Evolutionary conservation across 2,888 invertebrate genomes (phyloP).

Genomic region (Drosophila demipolita): DNA sequence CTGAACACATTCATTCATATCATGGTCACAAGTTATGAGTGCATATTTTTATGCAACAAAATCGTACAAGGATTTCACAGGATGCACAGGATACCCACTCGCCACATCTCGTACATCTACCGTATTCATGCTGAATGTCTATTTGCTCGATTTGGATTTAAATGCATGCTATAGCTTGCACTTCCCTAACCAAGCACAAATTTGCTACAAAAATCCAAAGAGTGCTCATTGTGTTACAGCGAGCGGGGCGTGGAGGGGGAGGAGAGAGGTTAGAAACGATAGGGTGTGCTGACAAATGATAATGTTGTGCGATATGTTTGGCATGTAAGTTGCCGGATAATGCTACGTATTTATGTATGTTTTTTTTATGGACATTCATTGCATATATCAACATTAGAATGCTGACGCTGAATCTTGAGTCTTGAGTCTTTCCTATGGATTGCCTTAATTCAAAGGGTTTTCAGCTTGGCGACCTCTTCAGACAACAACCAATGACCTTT

Average conservation of each 20-base stretch:
- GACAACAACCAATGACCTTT: constrained; percentile 21
- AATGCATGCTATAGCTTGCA: constrained; percentile 46
- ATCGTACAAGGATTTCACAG: constrained; percentile 46
- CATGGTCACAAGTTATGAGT: constrained; percentile 67
- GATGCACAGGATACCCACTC: constrained; percentile 19
- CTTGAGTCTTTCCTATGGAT: constrained; percentile 17
- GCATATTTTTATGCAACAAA: constrained; percentile 66
- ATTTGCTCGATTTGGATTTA: constrained; percentile 52
- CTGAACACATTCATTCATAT: constrained; percentile 68
- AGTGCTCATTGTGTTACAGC: constrained; percentile 6
- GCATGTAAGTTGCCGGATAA: constrained; percentile 59
- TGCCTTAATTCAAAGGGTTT: constrained; percentile 14
- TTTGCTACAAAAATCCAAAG: constrained; percentile 47
- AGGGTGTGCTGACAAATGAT: constrained; percentile 60
- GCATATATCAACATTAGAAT: constrained; percentile 58
- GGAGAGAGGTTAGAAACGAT: background rate
- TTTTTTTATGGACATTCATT: constrained; percentile 48
- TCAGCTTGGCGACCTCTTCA: constrained; percentile 1
- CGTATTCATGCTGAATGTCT: constrained; percentile 17
- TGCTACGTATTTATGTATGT: constrained; percentile 54
- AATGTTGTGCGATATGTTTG: constrained; percentile 62
- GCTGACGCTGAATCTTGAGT: constrained; percentile 20
- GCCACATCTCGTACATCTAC: constrained; percentile 12
- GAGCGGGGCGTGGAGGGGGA: background rate
- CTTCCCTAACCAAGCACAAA: constrained; percentile 28